phyloP scores from a whole-genome alignment of 64 coral and sea anemone species.

The Actinia equina region DNA sequence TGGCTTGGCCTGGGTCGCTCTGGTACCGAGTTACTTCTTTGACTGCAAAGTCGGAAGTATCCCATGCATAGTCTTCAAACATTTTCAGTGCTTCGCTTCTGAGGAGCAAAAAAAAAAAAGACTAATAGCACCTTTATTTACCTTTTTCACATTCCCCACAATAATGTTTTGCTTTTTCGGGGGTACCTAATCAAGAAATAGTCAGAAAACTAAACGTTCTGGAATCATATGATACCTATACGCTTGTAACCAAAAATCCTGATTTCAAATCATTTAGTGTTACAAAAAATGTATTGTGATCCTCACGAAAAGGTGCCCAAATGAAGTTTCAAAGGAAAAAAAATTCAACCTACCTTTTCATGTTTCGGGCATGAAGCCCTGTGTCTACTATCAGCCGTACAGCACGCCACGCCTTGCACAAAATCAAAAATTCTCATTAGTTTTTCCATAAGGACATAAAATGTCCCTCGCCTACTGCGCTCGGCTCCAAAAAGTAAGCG shows the following conservation, averaged over 20 bases:
- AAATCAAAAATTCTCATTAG: background rate
- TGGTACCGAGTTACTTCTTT: conserved; percentile 89
- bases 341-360: conserved; percentile 61
- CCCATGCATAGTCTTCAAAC: conserved; percentile 88
- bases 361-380: conserved; percentile 86
- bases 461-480: too few relatives aligned
- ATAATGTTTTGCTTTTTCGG: too few relatives aligned
- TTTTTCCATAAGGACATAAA: background rate
- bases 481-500: too few relatives aligned
- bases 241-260: too few relatives aligned
- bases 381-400: conserved; percentile 94
- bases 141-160: too few relatives aligned
- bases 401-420: conserved; percentile 75
- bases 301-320: too few relatives aligned
- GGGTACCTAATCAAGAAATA: too few relatives aligned
- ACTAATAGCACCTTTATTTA: background rate
- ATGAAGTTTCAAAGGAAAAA: background rate
- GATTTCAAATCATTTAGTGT: too few relatives aligned
- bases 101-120: background rate
- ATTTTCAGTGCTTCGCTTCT: conserved; percentile 70
- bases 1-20: conserved; percentile 76
- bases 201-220: too few relatives aligned
- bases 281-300: too few relatives aligned
- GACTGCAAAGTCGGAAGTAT: conserved; percentile 82
- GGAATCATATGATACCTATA: too few relatives aligned